Base-by-base conservation (phyloP, 1,140 invertebrate species). In the Polyergus mexicanus region DNA sequence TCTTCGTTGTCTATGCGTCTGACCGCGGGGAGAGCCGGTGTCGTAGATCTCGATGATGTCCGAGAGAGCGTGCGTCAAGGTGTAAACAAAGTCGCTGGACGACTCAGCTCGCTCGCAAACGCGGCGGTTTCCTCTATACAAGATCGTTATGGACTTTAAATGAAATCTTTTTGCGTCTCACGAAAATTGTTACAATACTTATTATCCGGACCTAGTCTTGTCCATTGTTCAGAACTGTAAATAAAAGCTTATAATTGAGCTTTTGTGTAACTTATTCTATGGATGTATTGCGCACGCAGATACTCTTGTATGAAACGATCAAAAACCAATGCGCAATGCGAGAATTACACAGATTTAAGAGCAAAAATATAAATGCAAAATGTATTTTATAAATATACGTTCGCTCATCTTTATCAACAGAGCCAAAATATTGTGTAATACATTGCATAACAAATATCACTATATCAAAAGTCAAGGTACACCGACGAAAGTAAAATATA, bases 31-130 rank as follows among this genome's bases (percentile, higher is more conserved):
- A 87, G 91, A 78, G 88, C 92, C 28, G 92, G 92, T 5, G 92
- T 93, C 56, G 93, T 95, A 0, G 96, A 98, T 94, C 96, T 99
- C 66, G 98, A 99, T 87, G 99, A 99, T 92, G 98, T 99, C 0
- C 98, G 98, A 93, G 99, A 99, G 95, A 98, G 98, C 90, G 98
- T 99, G 8, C 97, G 97, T 89, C 98, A 99, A 95, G 99, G 99
- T 76, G 99, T 99, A 47, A 98, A 98, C 78, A 99, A 99, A 96
- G 99, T 99, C 81, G 99, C 99, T 44, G 99, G 98, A 6, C 97
- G 98, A 92, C 95, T 99, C 16, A 99, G 99, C 90, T 98, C 97
- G 84, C 95, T 99, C 83, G 98, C 99, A 75, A 99, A 98, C 95
- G 98, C 98, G 88, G 97, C 99, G 3, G 98, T 99, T 96, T 97